Base-by-base conservation (phyloP, 2,797 vertebrate genomes). In the Clarias fuscus region DNA sequence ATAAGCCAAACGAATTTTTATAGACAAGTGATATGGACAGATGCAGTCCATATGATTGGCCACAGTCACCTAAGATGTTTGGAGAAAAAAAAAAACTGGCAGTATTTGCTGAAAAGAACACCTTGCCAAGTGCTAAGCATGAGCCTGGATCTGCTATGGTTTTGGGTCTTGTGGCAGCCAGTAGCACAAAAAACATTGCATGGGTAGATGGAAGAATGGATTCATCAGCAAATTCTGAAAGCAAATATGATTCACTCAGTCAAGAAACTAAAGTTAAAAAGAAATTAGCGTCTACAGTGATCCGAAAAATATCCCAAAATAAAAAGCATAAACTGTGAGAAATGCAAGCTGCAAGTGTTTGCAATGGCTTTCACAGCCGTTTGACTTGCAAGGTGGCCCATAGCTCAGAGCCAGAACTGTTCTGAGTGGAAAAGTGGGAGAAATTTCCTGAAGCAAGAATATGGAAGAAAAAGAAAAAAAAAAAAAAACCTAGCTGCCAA, bases 321-420 rank as follows among this genome's bases (percentile, higher is more conserved):
- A 7, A 7, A 7, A 7, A 22, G 8, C 18, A 71, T 40, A 1
- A 71, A 40, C 17, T 40, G 13, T 33, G 20, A 40, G 37, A 76
- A 56, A 56, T 7, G 1, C 27, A 22, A 20, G 53, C 53, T 77
- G 53, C 53, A 76, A 58, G 48, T 27, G 48, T 56, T 56, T 76
- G 14, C 13, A 53, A n/a, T 75, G 20, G 71, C 71, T 40, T 40
- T 71, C 18, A 75, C 43, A 17, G 48, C 6, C 6, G 3, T 43
- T 5, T 58, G 73, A 76, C n/a, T 58, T 76, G n/a, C 73, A 76
- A 76, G 53, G 33, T 77, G 75, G 56, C 27, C 17, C 27, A 76
- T 77, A 77, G 17, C n/a, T 59, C 33, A 22, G 75, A 77, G 20
- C 17, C 33, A 30, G 75, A 58, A 59, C 0, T 58, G 24, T 75